Conservation (phyloP, 2,113 vertebrate species). For the Pachyramphus minor region DNA sequence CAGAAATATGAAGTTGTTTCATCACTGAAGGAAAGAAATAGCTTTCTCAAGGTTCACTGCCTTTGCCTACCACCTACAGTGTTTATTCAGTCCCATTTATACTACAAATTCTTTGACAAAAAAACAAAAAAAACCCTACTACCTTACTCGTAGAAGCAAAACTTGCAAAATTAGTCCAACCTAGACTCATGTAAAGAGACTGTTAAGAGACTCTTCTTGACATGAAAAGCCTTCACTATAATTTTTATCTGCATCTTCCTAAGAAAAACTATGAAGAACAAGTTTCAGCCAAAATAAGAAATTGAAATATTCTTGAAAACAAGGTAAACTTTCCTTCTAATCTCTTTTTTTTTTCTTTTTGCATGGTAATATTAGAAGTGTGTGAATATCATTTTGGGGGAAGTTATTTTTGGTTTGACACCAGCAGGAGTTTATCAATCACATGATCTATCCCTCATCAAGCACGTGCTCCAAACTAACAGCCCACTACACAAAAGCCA, state of each 20-base stretch:
- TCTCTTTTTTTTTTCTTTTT: background rate
- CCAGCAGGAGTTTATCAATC: background rate
- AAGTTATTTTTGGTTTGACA: background rate
- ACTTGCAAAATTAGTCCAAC: background rate
- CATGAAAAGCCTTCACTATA: background rate
- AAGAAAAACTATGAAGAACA: background rate
- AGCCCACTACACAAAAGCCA: background rate
- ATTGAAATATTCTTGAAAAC: background rate
- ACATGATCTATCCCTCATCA: rapidly evolving
- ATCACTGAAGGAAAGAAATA: background rate
- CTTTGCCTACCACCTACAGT: background rate
- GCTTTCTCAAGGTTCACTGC: background rate
- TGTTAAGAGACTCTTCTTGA: background rate
- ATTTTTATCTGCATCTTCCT: background rate
- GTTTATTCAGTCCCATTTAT: background rate
- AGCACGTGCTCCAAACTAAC: background rate
- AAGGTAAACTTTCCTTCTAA: background rate
- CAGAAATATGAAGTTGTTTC: background rate
- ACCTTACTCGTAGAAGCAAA: background rate
- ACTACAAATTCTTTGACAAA: background rate
- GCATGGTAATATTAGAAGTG: background rate
- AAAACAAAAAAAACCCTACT: background rate
- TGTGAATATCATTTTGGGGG: background rate
- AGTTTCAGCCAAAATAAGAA: background rate
- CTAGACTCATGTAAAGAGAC: background rate